A percentile compares a stretch with the other conserved stretches of the same genome.
Evolutionary conservation across 1,140 invertebrate genomes (phyloP).

Genomic region (Oreohelix idahoensis): DNA sequence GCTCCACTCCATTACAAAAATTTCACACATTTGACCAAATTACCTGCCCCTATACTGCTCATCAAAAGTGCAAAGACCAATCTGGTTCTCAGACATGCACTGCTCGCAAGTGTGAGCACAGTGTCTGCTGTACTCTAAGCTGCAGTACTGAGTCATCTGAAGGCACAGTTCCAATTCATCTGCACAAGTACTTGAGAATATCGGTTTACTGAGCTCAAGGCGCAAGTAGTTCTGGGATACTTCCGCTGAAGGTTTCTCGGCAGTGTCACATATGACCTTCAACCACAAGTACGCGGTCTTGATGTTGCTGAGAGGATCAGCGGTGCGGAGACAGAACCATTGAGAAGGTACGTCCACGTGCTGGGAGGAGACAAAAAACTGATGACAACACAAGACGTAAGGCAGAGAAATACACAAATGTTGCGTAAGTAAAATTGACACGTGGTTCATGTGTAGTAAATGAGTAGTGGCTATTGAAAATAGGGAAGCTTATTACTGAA

Average conservation of each 20-base stretch:
- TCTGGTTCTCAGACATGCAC: constrained; percentile 47
- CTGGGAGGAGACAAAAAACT: background rate
- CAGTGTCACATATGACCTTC: constrained; percentile 55
- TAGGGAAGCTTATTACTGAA: too few relatives aligned
- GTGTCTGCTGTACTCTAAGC: constrained; percentile 38
- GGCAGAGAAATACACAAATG: too few relatives aligned
- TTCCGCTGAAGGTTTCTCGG: constrained; percentile 40
- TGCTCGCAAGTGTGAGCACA: constrained; percentile 52
- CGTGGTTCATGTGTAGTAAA: too few relatives aligned
- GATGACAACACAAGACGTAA: background rate
- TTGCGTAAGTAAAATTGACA: too few relatives aligned
- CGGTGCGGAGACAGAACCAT: constrained; percentile 36
- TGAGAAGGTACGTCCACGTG: background rate
- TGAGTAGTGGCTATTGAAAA: too few relatives aligned
- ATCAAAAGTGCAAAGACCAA: constrained; percentile 51
- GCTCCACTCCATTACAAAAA: too few relatives aligned
- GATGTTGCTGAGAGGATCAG: constrained; percentile 51
- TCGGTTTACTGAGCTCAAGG: constrained; percentile 45
- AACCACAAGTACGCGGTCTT: constrained; percentile 51
- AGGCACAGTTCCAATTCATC: constrained; percentile 50
- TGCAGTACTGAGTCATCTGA: constrained; percentile 28
- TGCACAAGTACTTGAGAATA: constrained; percentile 54
- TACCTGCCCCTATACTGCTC: constrained; percentile 48
- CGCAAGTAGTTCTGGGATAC: constrained; percentile 44
- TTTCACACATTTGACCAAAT: background rate